Percentiles rank a stretch among this genome's conserved stretches.
These are phyloP conservation scores for Bufo bufo DNA, from an alignment of 2,113 vertebrate species.

Conservation along the genomic window DNA sequence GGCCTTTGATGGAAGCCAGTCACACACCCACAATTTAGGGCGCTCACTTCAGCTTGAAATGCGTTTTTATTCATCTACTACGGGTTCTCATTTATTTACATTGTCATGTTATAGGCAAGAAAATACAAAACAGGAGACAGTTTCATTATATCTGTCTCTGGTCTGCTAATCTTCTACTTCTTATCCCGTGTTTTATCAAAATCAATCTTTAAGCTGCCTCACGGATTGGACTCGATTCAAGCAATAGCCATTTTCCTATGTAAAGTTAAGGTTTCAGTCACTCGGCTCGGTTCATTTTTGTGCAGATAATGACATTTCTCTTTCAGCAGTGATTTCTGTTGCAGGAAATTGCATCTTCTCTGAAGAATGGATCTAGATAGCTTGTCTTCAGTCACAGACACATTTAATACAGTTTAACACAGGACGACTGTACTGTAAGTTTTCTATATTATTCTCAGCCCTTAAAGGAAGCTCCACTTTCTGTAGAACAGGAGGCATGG, in stretches of 20 bases:
- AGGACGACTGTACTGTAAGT: neutral
- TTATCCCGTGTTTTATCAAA: conserved; percentile 46
- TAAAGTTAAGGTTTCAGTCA: conserved; percentile 57
- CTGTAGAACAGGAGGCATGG: neutral
- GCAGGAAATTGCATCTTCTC: conserved; percentile 57
- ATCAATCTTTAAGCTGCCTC: conserved; percentile 48
- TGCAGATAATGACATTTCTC: conserved; percentile 58
- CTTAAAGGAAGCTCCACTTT: neutral
- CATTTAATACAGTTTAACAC: conserved; percentile 45
- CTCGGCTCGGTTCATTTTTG: conserved; percentile 47
- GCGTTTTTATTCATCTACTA: conserved; percentile 50
- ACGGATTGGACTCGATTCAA: conserved; percentile 43
- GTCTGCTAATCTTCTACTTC: conserved; percentile 43
- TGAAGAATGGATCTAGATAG: conserved; percentile 51
- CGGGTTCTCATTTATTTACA: conserved; percentile 50
- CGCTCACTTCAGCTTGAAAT: conserved; percentile 1
- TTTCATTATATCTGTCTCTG: conserved; percentile 54
- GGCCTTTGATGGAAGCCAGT: conserved; percentile 17
- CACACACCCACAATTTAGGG: conserved; percentile 10
- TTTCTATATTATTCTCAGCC: neutral
- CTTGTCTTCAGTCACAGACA: conserved; percentile 47
- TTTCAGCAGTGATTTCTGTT: conserved; percentile 56
- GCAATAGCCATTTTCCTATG: conserved; percentile 56
- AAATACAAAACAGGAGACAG: conserved; percentile 37
- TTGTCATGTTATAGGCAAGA: conserved; percentile 49